Percentiles rank a stretch among this genome's conserved stretches.
These are phyloP conservation scores for Scomber colias DNA, from an alignment of 2,113 vertebrate species.

Conservation along the genomic window DNA sequence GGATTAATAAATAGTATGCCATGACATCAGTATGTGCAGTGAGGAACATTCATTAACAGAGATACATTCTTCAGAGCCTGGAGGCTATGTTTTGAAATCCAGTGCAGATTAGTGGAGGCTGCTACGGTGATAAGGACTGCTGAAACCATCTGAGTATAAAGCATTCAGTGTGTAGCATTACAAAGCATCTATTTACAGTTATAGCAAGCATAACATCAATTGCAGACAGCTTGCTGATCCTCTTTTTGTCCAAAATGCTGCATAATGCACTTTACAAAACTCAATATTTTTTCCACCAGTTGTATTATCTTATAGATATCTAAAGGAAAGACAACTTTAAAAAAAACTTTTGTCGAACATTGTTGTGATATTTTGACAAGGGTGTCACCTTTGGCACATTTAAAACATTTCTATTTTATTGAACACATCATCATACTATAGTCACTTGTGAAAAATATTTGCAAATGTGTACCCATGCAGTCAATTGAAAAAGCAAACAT, in stretches of 20 bases:
- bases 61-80: slow-evolving; percentile 56
- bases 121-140: slow-evolving; percentile 35
- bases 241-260: neutral
- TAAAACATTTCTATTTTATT: slow-evolving; percentile 1
- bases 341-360: neutral
- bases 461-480: neutral
- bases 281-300: neutral
- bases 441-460: neutral
- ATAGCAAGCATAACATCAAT: slow-evolving; percentile 27
- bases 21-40: slow-evolving; percentile 53
- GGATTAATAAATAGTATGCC: slow-evolving; percentile 30
- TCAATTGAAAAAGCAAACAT: too few species aligned
- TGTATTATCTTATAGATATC: neutral
- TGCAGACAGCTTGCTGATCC: neutral
- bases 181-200: slow-evolving; percentile 67
- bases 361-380: neutral
- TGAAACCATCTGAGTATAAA: slow-evolving; percentile 31
- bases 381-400: slow-evolving; percentile 26
- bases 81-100: slow-evolving; percentile 48
- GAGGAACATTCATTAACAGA: slow-evolving; percentile 42
- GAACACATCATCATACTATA: neutral
- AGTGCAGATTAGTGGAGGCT: slow-evolving; percentile 45
- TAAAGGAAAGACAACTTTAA: neutral
- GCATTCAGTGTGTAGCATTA: slow-evolving; percentile 13
- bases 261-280: slow-evolving; percentile 13